These are phyloP conservation scores for Sebastes minor DNA, from an alignment of 2,797 vertebrate genomes.

Conservation along the genomic window DNA sequence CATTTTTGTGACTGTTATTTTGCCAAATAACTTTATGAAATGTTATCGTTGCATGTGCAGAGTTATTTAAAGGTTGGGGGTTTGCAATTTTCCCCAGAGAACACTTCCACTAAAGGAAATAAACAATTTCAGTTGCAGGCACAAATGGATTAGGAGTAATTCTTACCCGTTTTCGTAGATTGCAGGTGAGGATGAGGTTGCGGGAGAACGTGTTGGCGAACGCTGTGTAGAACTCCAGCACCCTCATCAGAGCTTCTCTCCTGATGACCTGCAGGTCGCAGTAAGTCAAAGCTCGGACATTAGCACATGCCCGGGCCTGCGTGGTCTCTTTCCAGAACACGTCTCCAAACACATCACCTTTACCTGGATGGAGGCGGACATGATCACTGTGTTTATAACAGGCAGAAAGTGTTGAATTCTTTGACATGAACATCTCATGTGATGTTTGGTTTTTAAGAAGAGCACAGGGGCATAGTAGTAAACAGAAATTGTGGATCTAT, in stretches of 20 bases:
- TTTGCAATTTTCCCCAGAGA: not conserved
- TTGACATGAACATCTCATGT: not conserved
- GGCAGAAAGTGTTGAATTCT: not conserved
- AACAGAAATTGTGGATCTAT: not conserved
- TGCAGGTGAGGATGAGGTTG: slow-evolving; percentile 96
- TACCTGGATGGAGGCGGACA: slow-evolving; percentile 80
- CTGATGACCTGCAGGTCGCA: slow-evolving; percentile 97
- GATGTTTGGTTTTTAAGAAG: not conserved
- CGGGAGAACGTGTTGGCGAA: slow-evolving; percentile 96
- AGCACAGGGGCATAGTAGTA: not conserved
- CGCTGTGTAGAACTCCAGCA: slow-evolving; percentile 95
- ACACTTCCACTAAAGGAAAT: too few relatives aligned
- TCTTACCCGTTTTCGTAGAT: slow-evolving; percentile 94
- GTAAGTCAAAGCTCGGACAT: slow-evolving; percentile 94
- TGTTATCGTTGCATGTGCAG: not conserved
- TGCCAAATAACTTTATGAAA: not conserved
- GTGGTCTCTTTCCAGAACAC: slow-evolving; percentile 97
- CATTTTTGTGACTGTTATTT: not conserved
- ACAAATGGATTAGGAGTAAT: not conserved
- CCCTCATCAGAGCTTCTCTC: slow-evolving; percentile 92
- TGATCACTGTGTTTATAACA: not conserved
- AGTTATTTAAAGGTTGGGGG: not conserved
- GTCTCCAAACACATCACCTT: slow-evolving; percentile 97
- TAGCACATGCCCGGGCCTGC: slow-evolving; percentile 92
- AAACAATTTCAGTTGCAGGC: too few relatives aligned